Evolutionary conservation across 2,888 invertebrate genomes (phyloP).

Genomic region (Ophion ventricosus): DNA sequence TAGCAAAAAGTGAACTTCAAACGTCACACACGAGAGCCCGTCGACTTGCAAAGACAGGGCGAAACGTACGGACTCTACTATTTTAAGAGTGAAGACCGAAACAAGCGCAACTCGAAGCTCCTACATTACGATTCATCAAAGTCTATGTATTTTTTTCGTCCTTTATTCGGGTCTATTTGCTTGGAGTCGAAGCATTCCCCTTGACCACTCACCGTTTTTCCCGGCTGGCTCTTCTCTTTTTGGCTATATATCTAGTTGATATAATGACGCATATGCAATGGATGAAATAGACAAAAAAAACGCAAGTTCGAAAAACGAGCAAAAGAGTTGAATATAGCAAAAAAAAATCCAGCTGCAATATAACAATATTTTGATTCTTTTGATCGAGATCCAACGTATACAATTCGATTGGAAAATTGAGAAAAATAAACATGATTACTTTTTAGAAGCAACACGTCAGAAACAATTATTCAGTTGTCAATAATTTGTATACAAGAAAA

Average conservation of each 20-base stretch:
- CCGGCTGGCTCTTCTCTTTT: neutral
- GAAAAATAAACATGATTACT: neutral
- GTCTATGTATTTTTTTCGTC: conserved; percentile 29
- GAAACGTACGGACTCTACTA: conserved; percentile 28
- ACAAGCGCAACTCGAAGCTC: conserved; percentile 51
- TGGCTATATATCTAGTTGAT: neutral
- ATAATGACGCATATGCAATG: neutral
- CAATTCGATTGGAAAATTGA: neutral
- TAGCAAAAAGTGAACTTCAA: conserved; percentile 57
- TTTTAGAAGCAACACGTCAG: neutral
- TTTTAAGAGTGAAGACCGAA: conserved; percentile 41
- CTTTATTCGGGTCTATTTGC: conserved; percentile 43
- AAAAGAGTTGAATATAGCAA: neutral
- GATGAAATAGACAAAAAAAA: neutral
- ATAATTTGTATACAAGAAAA: neutral
- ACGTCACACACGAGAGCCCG: conserved; percentile 55
- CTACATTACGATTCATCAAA: conserved; percentile 35
- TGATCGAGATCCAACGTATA: neutral
- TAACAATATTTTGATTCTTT: neutral
- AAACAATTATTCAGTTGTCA: neutral
- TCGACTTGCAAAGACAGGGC: conserved; percentile 38
- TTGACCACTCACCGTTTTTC: neutral
- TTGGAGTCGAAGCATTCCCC: conserved; percentile 48
- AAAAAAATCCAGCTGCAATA: neutral
- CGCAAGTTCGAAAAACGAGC: neutral